Percentiles rank a stretch among this genome's conserved stretches.
phyloP scores from a whole-genome alignment of 2,797 vertebrate genomes.

The Meda fulgida region DNA sequence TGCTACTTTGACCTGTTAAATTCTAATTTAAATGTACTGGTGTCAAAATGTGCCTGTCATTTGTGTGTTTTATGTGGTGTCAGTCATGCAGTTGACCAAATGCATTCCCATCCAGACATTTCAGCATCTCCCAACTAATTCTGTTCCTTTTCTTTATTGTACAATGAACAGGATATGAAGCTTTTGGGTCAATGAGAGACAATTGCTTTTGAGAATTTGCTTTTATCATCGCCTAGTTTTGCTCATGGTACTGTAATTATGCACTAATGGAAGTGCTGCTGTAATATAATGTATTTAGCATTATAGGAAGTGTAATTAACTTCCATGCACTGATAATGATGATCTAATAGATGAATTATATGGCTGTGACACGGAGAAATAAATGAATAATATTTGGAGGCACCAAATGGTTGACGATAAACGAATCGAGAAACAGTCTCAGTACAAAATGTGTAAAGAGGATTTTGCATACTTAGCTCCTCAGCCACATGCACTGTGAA shows the following conservation, averaged over 20 bases:
- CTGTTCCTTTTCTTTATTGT: neutral
- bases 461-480: constrained; percentile 28
- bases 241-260: constrained; percentile 29
- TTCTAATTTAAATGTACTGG: constrained; percentile 30
- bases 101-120: constrained; percentile 11
- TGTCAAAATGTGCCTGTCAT: constrained; percentile 50
- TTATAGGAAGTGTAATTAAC: constrained; percentile 51
- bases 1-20: constrained; percentile 36
- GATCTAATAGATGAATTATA: constrained; percentile 46
- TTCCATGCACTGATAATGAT: constrained; percentile 54
- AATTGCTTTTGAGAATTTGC: neutral
- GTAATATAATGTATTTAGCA: constrained; percentile 42
- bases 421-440: constrained; percentile 42
- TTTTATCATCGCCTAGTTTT: neutral
- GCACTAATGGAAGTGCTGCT: constrained; percentile 44
- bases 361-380: constrained; percentile 42
- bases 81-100: constrained; percentile 30
- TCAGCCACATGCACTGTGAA: constrained; percentile 52
- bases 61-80: constrained; percentile 37
- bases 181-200: constrained; percentile 17
- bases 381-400: constrained; percentile 50
- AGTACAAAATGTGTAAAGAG: constrained; percentile 38
- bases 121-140: constrained; percentile 2
- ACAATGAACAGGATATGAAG: neutral
- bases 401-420: constrained; percentile 28